phyloP scores from a whole-genome alignment of 2,113 vertebrate species.

The Anolis carolinensis region DNA sequence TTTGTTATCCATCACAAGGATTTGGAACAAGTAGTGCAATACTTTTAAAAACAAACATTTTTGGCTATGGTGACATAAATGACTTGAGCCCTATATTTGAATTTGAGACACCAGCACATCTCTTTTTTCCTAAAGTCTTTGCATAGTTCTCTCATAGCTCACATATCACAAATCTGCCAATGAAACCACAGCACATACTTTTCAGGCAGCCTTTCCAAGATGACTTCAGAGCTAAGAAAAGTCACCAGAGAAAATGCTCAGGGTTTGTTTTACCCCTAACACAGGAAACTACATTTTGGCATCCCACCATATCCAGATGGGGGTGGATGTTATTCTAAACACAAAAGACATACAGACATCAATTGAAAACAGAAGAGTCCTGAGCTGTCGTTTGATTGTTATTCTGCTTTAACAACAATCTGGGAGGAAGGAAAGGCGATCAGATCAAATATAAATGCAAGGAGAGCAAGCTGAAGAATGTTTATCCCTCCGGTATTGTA shows the following conservation, averaged over 20 bases:
- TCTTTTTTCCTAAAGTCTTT: not conserved
- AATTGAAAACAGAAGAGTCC: constrained; percentile 37
- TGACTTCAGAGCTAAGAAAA: constrained; percentile 33
- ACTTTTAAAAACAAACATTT: not conserved
- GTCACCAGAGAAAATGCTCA: constrained; percentile 44
- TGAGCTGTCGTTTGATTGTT: constrained; percentile 11
- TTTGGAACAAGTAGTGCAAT: not conserved
- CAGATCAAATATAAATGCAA: constrained; percentile 11
- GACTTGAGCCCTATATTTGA: not conserved
- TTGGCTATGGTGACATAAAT: not conserved
- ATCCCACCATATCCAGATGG: constrained; percentile 1
- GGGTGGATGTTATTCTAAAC: constrained; percentile 6
- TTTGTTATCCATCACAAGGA: not conserved
- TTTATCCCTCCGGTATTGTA: constrained; percentile 22
- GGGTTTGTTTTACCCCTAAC: constrained; percentile 20
- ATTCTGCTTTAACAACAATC: constrained; percentile 39
- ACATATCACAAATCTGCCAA: not conserved
- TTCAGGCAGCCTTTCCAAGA: constrained; percentile 31
- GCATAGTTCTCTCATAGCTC: constrained; percentile 8
- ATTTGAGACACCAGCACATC: not conserved
- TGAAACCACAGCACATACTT: constrained; percentile 25
- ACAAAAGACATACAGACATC: constrained; percentile 46
- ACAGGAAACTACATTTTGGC: constrained; percentile 34
- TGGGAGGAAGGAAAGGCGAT: constrained; percentile 24
- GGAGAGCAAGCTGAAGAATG: constrained; percentile 28